These are phyloP conservation scores for Leptodirus hochenwartii DNA, from an alignment of 2,888 invertebrate genomes.

Conservation along the genomic window DNA sequence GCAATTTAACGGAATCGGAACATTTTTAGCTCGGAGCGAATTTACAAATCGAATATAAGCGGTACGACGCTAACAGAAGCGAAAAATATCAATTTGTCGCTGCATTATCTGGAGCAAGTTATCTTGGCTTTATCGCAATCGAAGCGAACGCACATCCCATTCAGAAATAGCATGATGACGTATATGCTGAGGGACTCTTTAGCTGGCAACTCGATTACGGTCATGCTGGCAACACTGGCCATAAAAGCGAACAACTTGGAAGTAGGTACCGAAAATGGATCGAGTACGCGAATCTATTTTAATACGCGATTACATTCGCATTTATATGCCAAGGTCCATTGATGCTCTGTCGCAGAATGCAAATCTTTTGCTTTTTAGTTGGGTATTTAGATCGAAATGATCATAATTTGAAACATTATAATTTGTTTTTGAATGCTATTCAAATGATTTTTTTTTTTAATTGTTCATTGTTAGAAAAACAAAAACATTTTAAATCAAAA, in stretches of 20 bases:
- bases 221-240: constrained; percentile 31
- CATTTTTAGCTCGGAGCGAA: constrained; percentile 12
- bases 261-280: constrained; percentile 13
- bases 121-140: constrained; percentile 25
- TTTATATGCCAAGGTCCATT: too few species aligned
- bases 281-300: neutral
- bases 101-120: constrained; percentile 35
- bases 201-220: constrained; percentile 34
- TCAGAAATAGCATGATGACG: constrained; percentile 34
- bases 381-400: too few species aligned
- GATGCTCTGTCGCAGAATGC: too few species aligned
- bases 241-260: constrained; percentile 15
- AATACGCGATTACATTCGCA: too few species aligned
- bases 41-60: constrained; percentile 29
- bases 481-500: too few species aligned
- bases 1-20: neutral
- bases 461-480: too few species aligned
- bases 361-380: too few species aligned
- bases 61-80: constrained; percentile 31
- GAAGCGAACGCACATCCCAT: constrained; percentile 25
- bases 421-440: too few species aligned
- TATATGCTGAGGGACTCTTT: constrained; percentile 32
- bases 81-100: constrained; percentile 33
- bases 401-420: too few species aligned
- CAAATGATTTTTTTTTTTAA: too few species aligned